phyloP scores from a whole-genome alignment of 2,113 vertebrate genomes.

The Odontophorus gujanensis region DNA sequence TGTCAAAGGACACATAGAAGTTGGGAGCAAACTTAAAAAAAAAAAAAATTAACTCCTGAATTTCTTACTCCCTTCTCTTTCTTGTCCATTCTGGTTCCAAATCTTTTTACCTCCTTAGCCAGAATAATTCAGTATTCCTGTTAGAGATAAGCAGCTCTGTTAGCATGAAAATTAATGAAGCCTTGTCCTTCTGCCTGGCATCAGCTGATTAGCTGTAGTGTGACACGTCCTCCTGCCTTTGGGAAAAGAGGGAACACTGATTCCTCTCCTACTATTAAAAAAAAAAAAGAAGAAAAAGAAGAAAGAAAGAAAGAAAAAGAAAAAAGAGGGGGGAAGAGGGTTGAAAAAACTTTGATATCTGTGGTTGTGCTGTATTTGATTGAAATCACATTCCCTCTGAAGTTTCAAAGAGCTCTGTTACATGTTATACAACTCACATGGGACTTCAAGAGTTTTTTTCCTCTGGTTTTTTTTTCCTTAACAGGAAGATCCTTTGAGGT shows the following conservation, averaged over 20 bases:
- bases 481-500: neutral
- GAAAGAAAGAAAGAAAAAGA: neutral
- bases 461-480: neutral
- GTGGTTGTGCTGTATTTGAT: neutral
- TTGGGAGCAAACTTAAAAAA: neutral
- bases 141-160: neutral
- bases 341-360: neutral
- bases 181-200: neutral
- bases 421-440: rapidly evolving
- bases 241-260: neutral
- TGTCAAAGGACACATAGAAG: neutral
- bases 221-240: neutral
- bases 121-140: neutral
- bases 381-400: neutral
- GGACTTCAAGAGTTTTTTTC: neutral
- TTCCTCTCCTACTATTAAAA: neutral
- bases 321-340: rapidly evolving
- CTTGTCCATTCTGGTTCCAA: neutral
- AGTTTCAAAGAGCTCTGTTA: neutral
- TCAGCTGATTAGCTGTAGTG: neutral
- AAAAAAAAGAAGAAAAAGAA: neutral
- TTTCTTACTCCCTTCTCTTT: neutral
- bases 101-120: neutral
- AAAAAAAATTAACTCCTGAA: neutral
- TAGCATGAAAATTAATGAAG: neutral